These are phyloP conservation scores for Montipora capricornis DNA, from an alignment of 64 coral and sea anemone genomes.

Conservation along the genomic window DNA sequence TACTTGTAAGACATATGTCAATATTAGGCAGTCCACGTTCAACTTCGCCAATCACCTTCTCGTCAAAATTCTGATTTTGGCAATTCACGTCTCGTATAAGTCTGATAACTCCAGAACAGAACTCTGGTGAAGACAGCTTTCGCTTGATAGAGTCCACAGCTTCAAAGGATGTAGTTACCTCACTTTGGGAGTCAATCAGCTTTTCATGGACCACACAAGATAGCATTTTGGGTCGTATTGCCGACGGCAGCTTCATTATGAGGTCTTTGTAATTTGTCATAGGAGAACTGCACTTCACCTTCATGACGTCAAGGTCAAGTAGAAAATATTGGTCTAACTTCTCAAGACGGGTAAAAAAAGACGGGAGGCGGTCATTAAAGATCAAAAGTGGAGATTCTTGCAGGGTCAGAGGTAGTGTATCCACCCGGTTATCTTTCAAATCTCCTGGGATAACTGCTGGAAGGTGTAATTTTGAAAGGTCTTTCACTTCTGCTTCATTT, in stretches of 20 bases:
- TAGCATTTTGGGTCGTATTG: constrained; percentile 71
- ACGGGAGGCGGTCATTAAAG: constrained; percentile 28
- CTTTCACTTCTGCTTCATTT: background rate
- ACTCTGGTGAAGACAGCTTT: constrained; percentile 56
- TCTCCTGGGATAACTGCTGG: constrained; percentile 5
- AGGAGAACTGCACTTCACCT: constrained; percentile 17
- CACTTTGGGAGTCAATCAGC: background rate
- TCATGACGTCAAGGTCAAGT: constrained; percentile 33
- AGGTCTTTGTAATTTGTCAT: constrained; percentile 25
- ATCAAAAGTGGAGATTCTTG: constrained; percentile 41
- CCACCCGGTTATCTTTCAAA: too few species aligned
- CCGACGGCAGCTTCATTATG: constrained; percentile 30
- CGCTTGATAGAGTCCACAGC: background rate
- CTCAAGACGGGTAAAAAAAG: constrained; percentile 37
- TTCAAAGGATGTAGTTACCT: background rate
- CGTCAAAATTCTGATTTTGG: background rate
- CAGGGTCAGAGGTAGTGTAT: constrained; percentile 15
- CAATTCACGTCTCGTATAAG: constrained; percentile 71
- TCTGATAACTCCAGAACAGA: constrained; percentile 60
- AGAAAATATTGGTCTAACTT: constrained; percentile 28
- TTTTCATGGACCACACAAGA: constrained; percentile 57
- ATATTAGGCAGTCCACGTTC: background rate
- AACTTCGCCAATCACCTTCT: background rate
- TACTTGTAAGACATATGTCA: background rate
- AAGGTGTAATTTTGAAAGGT: constrained; percentile 12